These are phyloP conservation scores for Alosa sapidissima DNA, from an alignment of 2,797 vertebrate genomes.

Conservation along the genomic window DNA sequence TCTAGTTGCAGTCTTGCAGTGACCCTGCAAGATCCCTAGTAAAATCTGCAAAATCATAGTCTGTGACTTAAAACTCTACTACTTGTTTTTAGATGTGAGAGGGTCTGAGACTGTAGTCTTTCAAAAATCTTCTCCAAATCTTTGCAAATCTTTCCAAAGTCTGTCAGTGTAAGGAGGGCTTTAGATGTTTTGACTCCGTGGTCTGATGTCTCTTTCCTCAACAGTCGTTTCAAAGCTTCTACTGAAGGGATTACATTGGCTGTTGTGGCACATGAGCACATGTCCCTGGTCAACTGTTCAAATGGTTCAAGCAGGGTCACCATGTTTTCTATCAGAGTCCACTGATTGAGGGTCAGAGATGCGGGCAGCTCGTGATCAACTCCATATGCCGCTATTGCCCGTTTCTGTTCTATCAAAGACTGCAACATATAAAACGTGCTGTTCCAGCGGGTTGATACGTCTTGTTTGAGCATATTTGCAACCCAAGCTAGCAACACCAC, in stretches of 20 bases:
- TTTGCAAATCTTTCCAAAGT: too few relatives aligned
- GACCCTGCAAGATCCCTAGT: too few relatives aligned
- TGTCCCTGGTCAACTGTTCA: neutral
- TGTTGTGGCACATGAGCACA: neutral
- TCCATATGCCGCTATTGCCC: neutral
- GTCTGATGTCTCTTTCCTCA: neutral
- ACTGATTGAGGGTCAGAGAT: neutral
- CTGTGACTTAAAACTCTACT: too few relatives aligned
- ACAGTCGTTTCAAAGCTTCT: neutral
- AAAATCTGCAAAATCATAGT: too few relatives aligned
- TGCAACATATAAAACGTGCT: neutral
- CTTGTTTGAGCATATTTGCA: neutral
- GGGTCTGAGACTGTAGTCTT: too few relatives aligned
- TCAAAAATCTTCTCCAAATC: too few relatives aligned
- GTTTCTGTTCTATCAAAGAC: neutral
- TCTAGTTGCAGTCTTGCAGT: too few relatives aligned
- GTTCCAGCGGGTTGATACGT: neutral
- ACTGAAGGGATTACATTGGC: neutral
- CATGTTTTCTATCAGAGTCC: neutral
- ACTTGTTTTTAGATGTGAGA: too few relatives aligned
- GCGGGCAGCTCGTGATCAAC: neutral
- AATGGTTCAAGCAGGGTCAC: neutral
- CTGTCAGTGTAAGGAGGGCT: too few relatives aligned
- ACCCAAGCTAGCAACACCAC: neutral
- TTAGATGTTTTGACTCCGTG: neutral